These are phyloP conservation scores for Nothura maculosa DNA, from an alignment of 2,797 vertebrate species.

Conservation along the genomic window DNA sequence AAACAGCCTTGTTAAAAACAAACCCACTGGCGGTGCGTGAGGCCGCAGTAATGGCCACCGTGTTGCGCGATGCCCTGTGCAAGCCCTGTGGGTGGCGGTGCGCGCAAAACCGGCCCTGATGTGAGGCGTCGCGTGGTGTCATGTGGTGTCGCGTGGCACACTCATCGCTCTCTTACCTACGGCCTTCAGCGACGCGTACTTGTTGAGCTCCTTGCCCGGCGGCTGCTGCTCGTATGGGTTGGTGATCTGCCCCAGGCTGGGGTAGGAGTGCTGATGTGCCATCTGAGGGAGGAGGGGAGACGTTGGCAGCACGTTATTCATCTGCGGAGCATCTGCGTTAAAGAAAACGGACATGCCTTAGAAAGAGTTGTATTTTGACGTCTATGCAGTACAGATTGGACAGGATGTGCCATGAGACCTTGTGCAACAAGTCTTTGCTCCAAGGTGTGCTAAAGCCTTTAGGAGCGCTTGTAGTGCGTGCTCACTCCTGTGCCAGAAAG, in stretches of 20 bases:
- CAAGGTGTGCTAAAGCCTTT: neutral
- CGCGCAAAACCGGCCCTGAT: too few relatives aligned
- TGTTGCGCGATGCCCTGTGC: neutral
- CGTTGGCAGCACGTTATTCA: conserved; percentile 90
- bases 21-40: neutral
- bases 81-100: too few relatives aligned
- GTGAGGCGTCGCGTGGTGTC: too few relatives aligned
- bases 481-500: neutral
- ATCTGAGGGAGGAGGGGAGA: conserved; percentile 91
- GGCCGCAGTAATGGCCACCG: neutral
- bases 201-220: conserved; percentile 94
- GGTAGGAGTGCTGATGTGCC: conserved; percentile 92
- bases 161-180: conserved; percentile 86
- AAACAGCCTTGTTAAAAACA: neutral
- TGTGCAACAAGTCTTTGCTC: neutral
- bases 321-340: conserved; percentile 90
- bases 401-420: neutral
- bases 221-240: conserved; percentile 95
- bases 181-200: conserved; percentile 96
- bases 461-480: neutral
- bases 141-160: too few relatives aligned
- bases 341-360: conserved; percentile 20
- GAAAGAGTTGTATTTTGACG: neutral
- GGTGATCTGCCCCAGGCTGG: conserved; percentile 92
- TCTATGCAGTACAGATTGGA: neutral